Percentiles rank a stretch among this genome's conserved stretches.
phyloP scores from a whole-genome alignment of 2,797 vertebrate genomes.

The Xiphophorus birchmanni region DNA sequence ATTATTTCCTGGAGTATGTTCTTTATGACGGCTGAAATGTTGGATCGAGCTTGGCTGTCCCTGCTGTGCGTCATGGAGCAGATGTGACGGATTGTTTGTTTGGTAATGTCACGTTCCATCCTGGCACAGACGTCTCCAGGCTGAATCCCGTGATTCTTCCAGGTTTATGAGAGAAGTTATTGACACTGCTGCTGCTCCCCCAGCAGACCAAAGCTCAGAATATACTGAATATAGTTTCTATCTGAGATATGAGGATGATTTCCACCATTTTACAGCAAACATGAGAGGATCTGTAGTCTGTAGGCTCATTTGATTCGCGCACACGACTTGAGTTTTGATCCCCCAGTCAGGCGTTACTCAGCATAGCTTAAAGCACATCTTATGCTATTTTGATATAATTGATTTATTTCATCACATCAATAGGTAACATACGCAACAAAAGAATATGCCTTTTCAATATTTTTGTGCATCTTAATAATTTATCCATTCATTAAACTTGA shows the following conservation, averaged over 20 bases:
- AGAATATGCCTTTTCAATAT: not conserved
- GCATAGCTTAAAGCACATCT: not conserved
- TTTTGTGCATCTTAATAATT: not conserved
- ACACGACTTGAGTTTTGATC: not conserved
- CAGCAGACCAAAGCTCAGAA: not conserved
- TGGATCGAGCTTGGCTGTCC: not conserved
- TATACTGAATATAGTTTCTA: not conserved
- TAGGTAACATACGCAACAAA: not conserved
- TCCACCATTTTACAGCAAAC: not conserved
- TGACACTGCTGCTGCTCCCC: conserved; percentile 3
- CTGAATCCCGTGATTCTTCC: not conserved
- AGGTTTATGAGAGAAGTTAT: conserved; percentile 3
- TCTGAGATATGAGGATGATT: not conserved
- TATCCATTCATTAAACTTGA: not conserved
- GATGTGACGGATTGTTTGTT: conserved; percentile 11
- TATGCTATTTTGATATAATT: not conserved
- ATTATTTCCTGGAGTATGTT: not conserved
- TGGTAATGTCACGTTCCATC: conserved; percentile 1
- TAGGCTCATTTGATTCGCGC: not conserved
- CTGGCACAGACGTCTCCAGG: conserved; percentile 1
- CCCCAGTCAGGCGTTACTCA: not conserved
- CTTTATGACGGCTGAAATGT: not conserved
- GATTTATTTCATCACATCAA: not conserved
- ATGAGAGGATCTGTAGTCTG: not conserved
- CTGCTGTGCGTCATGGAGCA: conserved; percentile 2